Percentiles rank a stretch among this genome's conserved stretches.
Evolutionary conservation across 2,888 invertebrate genomes (phyloP).

Genomic region (Drosophila dives): DNA sequence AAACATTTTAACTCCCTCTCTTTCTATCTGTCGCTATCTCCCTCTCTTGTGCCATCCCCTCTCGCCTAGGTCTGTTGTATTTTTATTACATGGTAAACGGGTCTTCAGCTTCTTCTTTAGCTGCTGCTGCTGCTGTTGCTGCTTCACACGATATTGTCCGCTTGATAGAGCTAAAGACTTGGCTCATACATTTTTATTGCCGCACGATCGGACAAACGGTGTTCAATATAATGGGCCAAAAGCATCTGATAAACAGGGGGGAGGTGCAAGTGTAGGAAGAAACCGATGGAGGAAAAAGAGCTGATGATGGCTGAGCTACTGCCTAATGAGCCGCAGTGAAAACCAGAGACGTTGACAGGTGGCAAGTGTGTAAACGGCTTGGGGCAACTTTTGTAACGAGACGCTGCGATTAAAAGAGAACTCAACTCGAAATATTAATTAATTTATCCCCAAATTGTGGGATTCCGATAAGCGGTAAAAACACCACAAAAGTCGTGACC

Average conservation of each 20-base stretch:
- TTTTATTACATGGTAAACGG: conserved; percentile 61
- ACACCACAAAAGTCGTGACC: conserved; percentile 56
- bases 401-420: conserved; percentile 67
- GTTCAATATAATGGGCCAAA: conserved; percentile 71
- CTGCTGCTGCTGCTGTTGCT: conserved; percentile 43
- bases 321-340: conserved; percentile 52
- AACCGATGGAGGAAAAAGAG: conserved; percentile 3
- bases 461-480: conserved; percentile 29
- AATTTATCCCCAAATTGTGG: conserved; percentile 35
- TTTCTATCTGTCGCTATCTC: background rate
- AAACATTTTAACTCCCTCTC: conserved; percentile 45
- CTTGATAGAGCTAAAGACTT: conserved; percentile 67
- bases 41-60: background rate
- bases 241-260: conserved; percentile 20
- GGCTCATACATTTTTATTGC: conserved; percentile 79
- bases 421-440: conserved; percentile 70
- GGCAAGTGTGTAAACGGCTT: conserved; percentile 38
- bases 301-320: conserved; percentile 34
- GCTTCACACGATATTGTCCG: conserved; percentile 77
- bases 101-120: conserved; percentile 38
- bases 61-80: conserved; percentile 12
- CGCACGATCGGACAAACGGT: conserved; percentile 77
- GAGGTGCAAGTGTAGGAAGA: background rate
- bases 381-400: conserved; percentile 18
- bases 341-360: conserved; percentile 44